A percentile compares a stretch with the other conserved stretches of the same genome.
phyloP scores from a whole-genome alignment of 2,888 invertebrate genomes.

The Drosophila seclusa region DNA sequence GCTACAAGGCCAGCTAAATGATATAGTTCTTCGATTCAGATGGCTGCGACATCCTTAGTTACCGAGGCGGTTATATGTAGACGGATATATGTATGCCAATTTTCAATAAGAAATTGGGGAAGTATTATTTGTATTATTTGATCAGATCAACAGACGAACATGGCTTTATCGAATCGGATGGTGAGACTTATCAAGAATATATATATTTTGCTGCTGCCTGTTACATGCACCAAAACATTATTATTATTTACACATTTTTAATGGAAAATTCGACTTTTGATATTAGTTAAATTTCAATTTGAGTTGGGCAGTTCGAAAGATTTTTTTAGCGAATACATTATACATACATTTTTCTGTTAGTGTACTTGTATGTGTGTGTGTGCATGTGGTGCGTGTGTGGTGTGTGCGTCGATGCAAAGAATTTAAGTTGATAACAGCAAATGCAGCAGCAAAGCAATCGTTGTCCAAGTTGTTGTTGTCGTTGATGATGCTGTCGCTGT shows the following conservation, averaged over 20 bases:
- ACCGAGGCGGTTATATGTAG: too few relatives aligned
- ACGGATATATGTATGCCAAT: not conserved
- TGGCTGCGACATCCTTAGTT: not conserved
- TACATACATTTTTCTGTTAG: not conserved
- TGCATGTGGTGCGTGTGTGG: slow-evolving; percentile 18
- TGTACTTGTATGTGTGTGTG: slow-evolving; percentile 9
- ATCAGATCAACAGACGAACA: not conserved
- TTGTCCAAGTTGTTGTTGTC: slow-evolving; percentile 41
- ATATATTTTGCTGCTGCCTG: not conserved
- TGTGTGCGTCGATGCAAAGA: slow-evolving; percentile 71
- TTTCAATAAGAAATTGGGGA: not conserved
- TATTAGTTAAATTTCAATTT: not conserved
- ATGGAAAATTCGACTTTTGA: not conserved
- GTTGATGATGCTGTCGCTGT: slow-evolving; percentile 58
- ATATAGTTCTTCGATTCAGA: not conserved
- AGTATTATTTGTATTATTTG: not conserved
- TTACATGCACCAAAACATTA: not conserved
- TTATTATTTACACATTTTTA: not conserved
- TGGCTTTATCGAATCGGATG: not conserved
- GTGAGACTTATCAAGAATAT: not conserved
- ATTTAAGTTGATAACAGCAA: slow-evolving; percentile 74
- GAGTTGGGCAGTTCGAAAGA: not conserved
- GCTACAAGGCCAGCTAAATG: not conserved
- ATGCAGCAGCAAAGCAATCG: slow-evolving; percentile 24
- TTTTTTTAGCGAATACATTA: not conserved